A percentile compares a stretch with the other conserved stretches of the same genome.
These are phyloP conservation scores for Silvanus unidentatus DNA, from an alignment of 2,888 invertebrate species.

Conservation along the genomic window DNA sequence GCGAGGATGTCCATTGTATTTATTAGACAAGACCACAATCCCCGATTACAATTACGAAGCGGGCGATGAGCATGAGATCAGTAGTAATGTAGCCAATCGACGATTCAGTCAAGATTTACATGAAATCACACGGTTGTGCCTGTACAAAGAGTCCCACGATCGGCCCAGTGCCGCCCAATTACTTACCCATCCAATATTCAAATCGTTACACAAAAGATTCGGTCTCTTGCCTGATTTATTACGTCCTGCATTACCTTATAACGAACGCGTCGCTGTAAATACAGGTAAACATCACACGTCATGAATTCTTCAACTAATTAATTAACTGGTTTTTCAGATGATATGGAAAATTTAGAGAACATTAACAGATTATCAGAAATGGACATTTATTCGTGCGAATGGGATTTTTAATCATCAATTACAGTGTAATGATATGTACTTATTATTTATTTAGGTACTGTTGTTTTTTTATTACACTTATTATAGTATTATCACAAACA, in stretches of 20 bases:
- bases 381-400: constrained; percentile 58
- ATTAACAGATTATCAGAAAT: constrained; percentile 56
- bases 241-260: constrained; percentile 62
- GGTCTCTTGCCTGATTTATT: constrained; percentile 60
- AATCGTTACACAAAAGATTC: constrained; percentile 57
- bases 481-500: too few species aligned
- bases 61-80: constrained; percentile 34
- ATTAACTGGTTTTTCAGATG: constrained; percentile 47
- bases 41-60: constrained; percentile 36
- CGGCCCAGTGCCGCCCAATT: constrained; percentile 67
- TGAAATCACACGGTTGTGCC: constrained; percentile 65
- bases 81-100: constrained; percentile 50
- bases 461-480: too few species aligned
- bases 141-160: constrained; percentile 62
- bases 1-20: constrained; percentile 68
- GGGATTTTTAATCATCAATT: constrained; percentile 58
- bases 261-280: constrained; percentile 50
- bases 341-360: constrained; percentile 55
- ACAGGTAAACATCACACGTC: too few species aligned
- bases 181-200: constrained; percentile 69
- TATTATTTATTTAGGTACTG: too few species aligned
- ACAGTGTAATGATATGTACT: not conserved
- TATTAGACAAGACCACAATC: constrained; percentile 68
- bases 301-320: not conserved
- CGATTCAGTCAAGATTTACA: constrained; percentile 73